Conservation (phyloP, 2,113 vertebrate species). For the Chroicocephalus ridibundus region DNA sequence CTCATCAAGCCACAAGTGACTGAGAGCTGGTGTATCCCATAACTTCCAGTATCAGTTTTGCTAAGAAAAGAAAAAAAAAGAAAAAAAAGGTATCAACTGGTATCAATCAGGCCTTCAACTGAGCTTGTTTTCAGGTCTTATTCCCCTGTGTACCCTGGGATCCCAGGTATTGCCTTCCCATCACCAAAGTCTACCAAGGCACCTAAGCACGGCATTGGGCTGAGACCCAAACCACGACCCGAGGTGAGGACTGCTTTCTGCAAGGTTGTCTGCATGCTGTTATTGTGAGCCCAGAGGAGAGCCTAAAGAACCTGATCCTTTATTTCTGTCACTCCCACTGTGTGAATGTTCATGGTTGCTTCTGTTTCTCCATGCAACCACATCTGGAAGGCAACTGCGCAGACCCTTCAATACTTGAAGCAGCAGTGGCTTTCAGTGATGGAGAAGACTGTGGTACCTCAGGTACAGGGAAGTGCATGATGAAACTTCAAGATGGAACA, state of each 20-base stretch:
- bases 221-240: background rate
- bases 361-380: background rate
- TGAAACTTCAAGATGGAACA: background rate
- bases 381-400: background rate
- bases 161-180: background rate
- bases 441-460: no score
- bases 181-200: background rate
- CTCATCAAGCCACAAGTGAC: background rate
- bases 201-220: background rate
- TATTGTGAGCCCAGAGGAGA: background rate
- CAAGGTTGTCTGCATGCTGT: background rate
- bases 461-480: background rate
- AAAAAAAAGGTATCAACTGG: background rate
- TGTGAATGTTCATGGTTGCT: background rate
- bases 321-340: background rate
- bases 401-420: background rate
- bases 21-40: background rate
- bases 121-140: background rate
- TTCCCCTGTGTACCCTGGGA: fast-evolving
- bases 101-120: background rate
- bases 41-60: background rate
- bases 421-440: background rate
- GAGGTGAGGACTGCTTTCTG: background rate
- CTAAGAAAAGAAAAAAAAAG: background rate
- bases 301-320: background rate